phyloP scores from a whole-genome alignment of 2,797 vertebrate species.

The Cichlasoma orientale region DNA sequence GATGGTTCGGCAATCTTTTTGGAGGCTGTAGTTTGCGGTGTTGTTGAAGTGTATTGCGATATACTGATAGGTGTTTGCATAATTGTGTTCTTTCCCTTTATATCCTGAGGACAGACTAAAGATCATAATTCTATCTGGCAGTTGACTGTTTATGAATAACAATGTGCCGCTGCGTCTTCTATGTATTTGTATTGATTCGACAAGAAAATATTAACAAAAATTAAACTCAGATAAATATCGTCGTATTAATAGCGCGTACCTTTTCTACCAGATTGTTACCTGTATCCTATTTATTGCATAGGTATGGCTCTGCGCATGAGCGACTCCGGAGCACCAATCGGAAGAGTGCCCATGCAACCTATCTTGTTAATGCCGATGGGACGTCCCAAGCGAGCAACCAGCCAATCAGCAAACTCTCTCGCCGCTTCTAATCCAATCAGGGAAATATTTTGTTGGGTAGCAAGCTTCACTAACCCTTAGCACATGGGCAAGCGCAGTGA shows the following conservation, averaged over 20 bases:
- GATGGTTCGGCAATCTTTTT: background rate
- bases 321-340: background rate
- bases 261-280: background rate
- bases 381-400: fast-evolving
- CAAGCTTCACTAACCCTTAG: conserved; percentile 43
- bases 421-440: conserved; percentile 40
- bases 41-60: background rate
- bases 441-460: background rate
- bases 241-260: background rate
- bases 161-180: background rate
- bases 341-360: conserved; percentile 57
- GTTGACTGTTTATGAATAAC: background rate
- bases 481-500: conserved; percentile 64
- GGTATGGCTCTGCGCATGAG: background rate
- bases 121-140: background rate
- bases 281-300: background rate
- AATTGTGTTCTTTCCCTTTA: background rate
- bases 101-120: background rate
- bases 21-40: background rate
- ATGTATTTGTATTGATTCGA: background rate
- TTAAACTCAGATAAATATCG: background rate
- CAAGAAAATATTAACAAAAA: background rate
- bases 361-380: conserved; percentile 27
- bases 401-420: conserved; percentile 43
- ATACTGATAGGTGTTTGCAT: background rate